Evolutionary conservation across 2,797 vertebrate genomes (phyloP).

Genomic region (Lithobates sylvaticus): DNA sequence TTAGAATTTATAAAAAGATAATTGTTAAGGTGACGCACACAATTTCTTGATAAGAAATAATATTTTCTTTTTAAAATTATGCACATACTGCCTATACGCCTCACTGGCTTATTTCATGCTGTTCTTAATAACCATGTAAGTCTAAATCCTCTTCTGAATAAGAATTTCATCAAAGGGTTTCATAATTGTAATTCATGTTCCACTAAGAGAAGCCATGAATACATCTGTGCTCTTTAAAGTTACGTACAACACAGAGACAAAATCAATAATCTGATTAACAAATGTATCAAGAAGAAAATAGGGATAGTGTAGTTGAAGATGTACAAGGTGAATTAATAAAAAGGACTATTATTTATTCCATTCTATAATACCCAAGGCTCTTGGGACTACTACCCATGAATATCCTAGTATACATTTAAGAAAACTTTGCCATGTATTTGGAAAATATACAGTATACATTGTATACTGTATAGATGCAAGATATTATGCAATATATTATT

Average conservation of each 20-base stretch:
- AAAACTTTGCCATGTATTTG: not conserved
- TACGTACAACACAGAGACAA: constrained; percentile 2
- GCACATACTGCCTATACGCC: constrained; percentile 15
- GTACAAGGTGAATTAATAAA: constrained; percentile 31
- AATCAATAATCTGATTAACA: constrained; percentile 54
- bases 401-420: not conserved
- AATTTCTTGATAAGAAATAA: constrained; percentile 32
- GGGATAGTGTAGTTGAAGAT: constrained; percentile 15
- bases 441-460: not conserved
- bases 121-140: constrained; percentile 46
- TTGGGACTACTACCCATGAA: not conserved
- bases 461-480: too few species aligned
- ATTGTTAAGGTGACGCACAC: constrained; percentile 20
- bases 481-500: not conserved
- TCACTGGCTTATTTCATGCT: constrained; percentile 32
- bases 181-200: constrained; percentile 55
- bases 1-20: constrained; percentile 13
- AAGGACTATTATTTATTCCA: not conserved
- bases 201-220: constrained; percentile 31
- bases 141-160: constrained; percentile 53
- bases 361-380: not conserved
- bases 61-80: constrained; percentile 12
- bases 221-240: constrained; percentile 46
- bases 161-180: constrained; percentile 45
- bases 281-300: constrained; percentile 31